Evolutionary conservation across 1,140 invertebrate species (phyloP).

Genomic region (Drosophila tristis): DNA sequence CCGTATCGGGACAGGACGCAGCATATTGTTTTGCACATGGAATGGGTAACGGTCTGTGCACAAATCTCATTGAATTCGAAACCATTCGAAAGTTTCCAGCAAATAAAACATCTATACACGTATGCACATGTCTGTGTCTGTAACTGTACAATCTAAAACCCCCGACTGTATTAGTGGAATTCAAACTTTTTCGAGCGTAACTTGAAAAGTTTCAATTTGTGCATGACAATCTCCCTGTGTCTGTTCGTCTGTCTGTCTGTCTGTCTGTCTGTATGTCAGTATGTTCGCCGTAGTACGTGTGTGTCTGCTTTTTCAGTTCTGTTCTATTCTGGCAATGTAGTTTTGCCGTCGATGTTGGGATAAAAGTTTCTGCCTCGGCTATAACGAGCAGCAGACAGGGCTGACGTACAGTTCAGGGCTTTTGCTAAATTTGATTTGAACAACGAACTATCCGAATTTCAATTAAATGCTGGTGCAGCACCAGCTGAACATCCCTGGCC

Average conservation of each 20-base stretch:
- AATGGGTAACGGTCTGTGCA: constrained; percentile 28
- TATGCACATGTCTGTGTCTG: constrained; percentile 24
- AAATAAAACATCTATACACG: constrained; percentile 57
- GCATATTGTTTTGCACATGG: constrained; percentile 44
- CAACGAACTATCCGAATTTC: constrained; percentile 43
- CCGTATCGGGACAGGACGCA: constrained; percentile 1
- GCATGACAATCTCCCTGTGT: constrained; percentile 38
- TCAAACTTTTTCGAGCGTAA: constrained; percentile 71
- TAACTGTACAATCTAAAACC: constrained; percentile 44
- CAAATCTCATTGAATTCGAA: constrained; percentile 53
- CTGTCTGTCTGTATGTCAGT: constrained; percentile 5
- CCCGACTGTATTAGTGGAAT: constrained; percentile 56
- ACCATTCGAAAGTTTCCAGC: constrained; percentile 48
- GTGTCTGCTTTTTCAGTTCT: constrained; percentile 28
- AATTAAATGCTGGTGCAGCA: constrained; percentile 52
- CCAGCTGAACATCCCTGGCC: constrained; percentile 27
- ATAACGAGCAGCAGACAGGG: constrained; percentile 26
- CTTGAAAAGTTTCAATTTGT: constrained; percentile 78
- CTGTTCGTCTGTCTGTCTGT: neutral
- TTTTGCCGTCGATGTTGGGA: constrained; percentile 41
- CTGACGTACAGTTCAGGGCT: constrained; percentile 34
- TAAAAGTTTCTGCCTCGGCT: constrained; percentile 48
- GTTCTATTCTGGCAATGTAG: constrained; percentile 34
- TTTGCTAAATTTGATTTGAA: constrained; percentile 71
- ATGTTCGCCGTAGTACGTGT: constrained; percentile 41